These are phyloP conservation scores for Myotis pilosus DNA, from an alignment of 2,797 vertebrate species.

Conservation along the genomic window DNA sequence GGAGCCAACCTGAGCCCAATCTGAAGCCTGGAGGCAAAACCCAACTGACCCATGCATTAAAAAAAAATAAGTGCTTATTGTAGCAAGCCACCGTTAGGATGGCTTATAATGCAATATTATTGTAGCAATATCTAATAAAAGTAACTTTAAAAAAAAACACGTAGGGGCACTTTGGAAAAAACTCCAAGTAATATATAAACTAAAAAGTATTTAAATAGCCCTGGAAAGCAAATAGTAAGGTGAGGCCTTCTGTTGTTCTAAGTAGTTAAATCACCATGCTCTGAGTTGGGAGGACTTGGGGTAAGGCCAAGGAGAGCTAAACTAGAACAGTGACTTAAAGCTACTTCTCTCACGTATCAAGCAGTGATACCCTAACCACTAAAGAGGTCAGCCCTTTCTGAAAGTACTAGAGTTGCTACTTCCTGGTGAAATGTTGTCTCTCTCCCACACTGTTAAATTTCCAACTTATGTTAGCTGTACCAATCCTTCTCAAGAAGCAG, in stretches of 20 bases:
- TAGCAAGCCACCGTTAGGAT: background rate
- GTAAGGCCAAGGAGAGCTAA: background rate
- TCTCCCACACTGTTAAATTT: background rate
- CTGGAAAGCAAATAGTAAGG: constrained; percentile 6
- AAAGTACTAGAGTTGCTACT: background rate
- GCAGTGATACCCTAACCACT: background rate
- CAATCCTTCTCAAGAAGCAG: background rate
- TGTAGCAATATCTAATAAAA: background rate
- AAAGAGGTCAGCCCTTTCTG: background rate
- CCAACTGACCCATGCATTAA: background rate
- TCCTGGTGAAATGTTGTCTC: background rate
- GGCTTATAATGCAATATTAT: background rate
- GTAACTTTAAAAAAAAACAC: background rate
- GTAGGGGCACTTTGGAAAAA: background rate
- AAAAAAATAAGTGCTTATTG: background rate
- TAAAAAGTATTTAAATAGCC: background rate
- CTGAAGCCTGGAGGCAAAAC: constrained; percentile 1
- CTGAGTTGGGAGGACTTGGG: background rate
- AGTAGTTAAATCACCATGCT: background rate
- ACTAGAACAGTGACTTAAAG: background rate
- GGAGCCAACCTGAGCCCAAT: background rate
- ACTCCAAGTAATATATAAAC: background rate
- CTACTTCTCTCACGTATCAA: background rate
- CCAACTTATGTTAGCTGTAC: background rate
- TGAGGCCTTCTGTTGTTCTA: background rate